Conservation (phyloP, 92 coral and sea anemone genomes). For the Siderastrea siderea region DNA sequence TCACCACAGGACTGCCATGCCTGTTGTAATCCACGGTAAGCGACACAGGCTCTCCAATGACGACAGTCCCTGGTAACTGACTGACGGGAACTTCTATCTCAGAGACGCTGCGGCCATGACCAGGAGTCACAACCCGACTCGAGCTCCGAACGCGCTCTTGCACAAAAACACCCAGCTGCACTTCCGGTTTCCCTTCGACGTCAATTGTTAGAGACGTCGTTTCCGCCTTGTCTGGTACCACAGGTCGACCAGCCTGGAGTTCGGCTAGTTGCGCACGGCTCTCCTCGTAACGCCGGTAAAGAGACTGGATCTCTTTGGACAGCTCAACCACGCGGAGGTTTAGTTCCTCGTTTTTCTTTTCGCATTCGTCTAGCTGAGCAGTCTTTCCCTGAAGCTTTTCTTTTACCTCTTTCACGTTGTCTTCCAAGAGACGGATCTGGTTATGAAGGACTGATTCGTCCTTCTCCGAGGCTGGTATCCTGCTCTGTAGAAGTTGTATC, state of each 20-base stretch:
- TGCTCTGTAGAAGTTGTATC: conserved; percentile 52
- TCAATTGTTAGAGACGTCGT: conserved; percentile 70
- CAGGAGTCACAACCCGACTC: conserved; percentile 46
- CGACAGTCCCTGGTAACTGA: conserved; percentile 73
- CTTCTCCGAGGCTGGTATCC: conserved; percentile 55
- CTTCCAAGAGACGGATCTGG: conserved; percentile 44
- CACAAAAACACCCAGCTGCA: conserved; percentile 68
- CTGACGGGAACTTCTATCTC: conserved; percentile 69
- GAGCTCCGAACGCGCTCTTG: conserved; percentile 65
- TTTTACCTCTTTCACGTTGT: conserved; percentile 41
- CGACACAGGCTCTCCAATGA: conserved; percentile 70
- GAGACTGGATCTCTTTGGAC: conserved; percentile 46
- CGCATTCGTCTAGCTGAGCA: conserved; percentile 53
- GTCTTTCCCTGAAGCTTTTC: conserved; percentile 69
- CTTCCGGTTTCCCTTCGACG: conserved; percentile 62
- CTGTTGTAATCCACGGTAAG: conserved; percentile 67
- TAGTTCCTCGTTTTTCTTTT: conserved; percentile 65
- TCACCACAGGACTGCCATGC: conserved; percentile 22
- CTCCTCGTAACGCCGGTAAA: conserved; percentile 44
- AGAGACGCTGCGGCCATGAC: conserved; percentile 59
- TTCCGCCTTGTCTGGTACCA: conserved; percentile 53
- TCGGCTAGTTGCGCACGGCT: conserved; percentile 35
- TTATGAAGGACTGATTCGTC: conserved; percentile 38
- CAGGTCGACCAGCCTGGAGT: conserved; percentile 45
- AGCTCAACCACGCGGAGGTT: conserved; percentile 66